Percentiles rank a stretch among this genome's conserved stretches.
Evolutionary conservation across 2,797 vertebrate species (phyloP).

Genomic region (Leuciscus waleckii): DNA sequence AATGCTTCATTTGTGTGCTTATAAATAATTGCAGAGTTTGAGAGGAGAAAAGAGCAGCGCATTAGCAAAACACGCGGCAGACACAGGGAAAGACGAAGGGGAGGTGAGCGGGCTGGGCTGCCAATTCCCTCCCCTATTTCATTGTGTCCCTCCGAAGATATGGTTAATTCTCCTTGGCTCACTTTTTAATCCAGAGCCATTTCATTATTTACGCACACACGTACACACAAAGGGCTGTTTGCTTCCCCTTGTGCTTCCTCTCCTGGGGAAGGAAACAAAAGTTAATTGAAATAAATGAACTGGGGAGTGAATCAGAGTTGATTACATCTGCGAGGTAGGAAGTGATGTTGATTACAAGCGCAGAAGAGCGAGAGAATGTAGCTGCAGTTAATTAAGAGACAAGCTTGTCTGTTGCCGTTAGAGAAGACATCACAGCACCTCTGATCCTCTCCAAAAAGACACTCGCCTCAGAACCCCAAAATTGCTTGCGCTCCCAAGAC

Average conservation of each 20-base stretch:
- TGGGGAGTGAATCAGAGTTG: conserved; percentile 71
- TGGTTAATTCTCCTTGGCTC: conserved; percentile 54
- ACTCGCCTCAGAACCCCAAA: not conserved
- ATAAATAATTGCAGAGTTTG: conserved; percentile 42
- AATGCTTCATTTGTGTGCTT: conserved; percentile 20
- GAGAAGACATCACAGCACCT: conserved; percentile 54
- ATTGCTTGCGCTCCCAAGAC: not conserved
- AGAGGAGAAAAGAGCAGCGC: conserved; percentile 32
- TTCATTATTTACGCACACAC: conserved; percentile 59
- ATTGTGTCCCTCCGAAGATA: conserved; percentile 57
- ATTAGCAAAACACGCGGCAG: conserved; percentile 34
- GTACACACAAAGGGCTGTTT: conserved; percentile 29
- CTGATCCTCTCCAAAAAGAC: conserved; percentile 22
- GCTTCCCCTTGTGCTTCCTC: conserved; percentile 60
- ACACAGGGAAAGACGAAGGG: conserved; percentile 16
- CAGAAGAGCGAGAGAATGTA: conserved; percentile 56
- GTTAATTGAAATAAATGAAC: conserved; percentile 80
- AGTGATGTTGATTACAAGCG: conserved; percentile 70
- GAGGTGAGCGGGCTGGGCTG: conserved; percentile 31
- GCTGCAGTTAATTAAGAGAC: conserved; percentile 64
- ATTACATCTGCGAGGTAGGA: conserved; percentile 69
- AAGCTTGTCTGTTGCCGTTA: conserved; percentile 61
- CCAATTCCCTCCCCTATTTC: conserved; percentile 57
- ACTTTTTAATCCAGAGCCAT: conserved; percentile 60
- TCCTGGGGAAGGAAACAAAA: conserved; percentile 67